These are phyloP conservation scores for Otus scops DNA, from an alignment of 2,797 vertebrate genomes.

Conservation along the genomic window DNA sequence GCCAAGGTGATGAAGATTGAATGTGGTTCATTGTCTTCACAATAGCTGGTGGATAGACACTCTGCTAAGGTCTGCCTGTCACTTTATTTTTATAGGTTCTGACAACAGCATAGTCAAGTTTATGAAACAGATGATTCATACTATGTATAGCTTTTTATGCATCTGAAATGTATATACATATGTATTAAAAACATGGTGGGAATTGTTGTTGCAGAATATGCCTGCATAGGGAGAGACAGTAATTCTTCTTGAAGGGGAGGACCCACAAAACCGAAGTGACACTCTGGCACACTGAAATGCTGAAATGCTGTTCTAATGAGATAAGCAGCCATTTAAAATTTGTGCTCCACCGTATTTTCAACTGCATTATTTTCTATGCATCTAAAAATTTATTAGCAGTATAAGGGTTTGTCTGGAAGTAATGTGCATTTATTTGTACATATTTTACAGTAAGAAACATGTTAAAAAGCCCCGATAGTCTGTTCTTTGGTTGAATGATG, in stretches of 20 bases:
- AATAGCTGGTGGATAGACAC: constrained; percentile 11
- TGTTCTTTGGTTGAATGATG: constrained; percentile 42
- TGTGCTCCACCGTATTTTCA: not conserved
- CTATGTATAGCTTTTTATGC: not conserved
- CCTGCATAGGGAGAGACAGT: not conserved
- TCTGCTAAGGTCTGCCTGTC: constrained; percentile 19
- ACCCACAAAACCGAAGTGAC: not conserved
- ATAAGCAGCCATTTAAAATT: not conserved
- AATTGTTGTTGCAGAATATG: not conserved
- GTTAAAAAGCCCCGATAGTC: not conserved
- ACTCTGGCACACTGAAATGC: not conserved
- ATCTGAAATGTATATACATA: constrained; percentile 20
- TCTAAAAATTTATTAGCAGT: not conserved
- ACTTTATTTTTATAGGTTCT: constrained; percentile 44
- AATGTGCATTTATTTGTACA: constrained; percentile 1
- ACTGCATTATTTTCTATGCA: not conserved
- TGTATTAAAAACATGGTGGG: constrained; percentile 23
- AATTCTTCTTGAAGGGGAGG: not conserved
- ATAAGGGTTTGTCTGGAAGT: constrained; percentile 11
- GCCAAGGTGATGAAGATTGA: not conserved
- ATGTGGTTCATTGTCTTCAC: not conserved
- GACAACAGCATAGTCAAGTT: constrained; percentile 25
- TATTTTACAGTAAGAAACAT: constrained; percentile 14
- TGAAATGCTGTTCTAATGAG: constrained; percentile 9
- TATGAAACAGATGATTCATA: constrained; percentile 43